These are phyloP conservation scores for Garrulus glandarius DNA, from an alignment of 2,797 vertebrate species.

Conservation along the genomic window DNA sequence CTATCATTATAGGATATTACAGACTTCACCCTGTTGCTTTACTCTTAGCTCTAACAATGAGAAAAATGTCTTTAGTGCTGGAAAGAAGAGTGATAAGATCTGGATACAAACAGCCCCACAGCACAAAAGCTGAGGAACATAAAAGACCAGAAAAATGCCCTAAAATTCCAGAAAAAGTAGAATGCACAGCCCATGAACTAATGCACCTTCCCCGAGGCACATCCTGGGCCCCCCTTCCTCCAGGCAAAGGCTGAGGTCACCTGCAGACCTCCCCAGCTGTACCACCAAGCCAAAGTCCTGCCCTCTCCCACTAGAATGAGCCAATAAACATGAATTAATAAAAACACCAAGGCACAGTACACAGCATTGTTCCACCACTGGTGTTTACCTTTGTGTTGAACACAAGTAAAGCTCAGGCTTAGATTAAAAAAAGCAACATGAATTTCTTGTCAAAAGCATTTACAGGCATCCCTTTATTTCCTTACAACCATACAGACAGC, in stretches of 20 bases:
- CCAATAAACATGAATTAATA: not conserved
- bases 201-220: not conserved
- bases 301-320: not conserved
- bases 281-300: not conserved
- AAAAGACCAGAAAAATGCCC: not conserved
- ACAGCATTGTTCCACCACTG: not conserved
- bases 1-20: not conserved
- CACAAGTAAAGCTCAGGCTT: not conserved
- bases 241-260: not conserved
- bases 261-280: not conserved
- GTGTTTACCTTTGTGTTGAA: not conserved
- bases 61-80: not conserved
- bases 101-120: not conserved
- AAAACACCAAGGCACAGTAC: not conserved
- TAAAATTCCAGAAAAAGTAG: not conserved
- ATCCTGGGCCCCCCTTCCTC: not conserved
- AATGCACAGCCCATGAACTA: not conserved
- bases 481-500: fast-evolving
- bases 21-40: not conserved
- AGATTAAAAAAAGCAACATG: not conserved
- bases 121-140: not conserved
- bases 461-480: not conserved
- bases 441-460: not conserved
- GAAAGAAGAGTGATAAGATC: not conserved
- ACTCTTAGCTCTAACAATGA: not conserved